These are phyloP conservation scores for Megalops atlanticus DNA, from an alignment of 2,113 vertebrate species.

Conservation along the genomic window DNA sequence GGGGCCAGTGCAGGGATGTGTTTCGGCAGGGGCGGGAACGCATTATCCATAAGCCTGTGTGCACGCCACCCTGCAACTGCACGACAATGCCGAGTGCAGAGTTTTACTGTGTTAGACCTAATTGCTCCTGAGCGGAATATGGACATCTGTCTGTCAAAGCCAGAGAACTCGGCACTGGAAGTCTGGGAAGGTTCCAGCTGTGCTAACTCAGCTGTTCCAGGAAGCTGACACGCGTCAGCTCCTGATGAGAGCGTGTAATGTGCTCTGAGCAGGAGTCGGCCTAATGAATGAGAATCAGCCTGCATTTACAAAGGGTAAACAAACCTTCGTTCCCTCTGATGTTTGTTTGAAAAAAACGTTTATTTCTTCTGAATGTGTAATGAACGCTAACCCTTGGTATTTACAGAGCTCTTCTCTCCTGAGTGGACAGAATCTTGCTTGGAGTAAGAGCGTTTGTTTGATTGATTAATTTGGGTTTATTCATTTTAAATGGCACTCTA, in stretches of 20 bases:
- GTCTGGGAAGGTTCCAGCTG: neutral
- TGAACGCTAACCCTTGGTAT: neutral
- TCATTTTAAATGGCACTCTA: conserved; percentile 56
- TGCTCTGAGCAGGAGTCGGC: neutral
- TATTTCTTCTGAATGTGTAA: neutral
- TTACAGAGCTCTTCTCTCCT: no score
- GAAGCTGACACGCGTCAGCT: neutral
- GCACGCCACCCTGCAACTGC: no score
- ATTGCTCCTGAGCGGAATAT: neutral
- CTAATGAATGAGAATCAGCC: conserved; percentile 1
- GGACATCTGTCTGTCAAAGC: neutral
- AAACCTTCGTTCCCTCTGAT: neutral
- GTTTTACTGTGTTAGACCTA: neutral
- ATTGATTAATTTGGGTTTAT: conserved; percentile 51
- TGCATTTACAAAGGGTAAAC: conserved; percentile 11
- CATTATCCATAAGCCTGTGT: no score
- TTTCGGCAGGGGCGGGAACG: neutral
- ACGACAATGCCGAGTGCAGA: neutral
- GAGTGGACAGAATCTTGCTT: no score
- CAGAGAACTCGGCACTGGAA: neutral
- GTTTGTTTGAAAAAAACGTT: no score
- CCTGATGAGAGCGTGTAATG: conserved; percentile 7
- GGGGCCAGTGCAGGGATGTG: neutral
- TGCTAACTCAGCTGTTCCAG: neutral
- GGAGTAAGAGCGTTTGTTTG: neutral